Evolutionary conservation across 2,113 vertebrate species (phyloP).

Genomic region (Cervus canadensis): DNA sequence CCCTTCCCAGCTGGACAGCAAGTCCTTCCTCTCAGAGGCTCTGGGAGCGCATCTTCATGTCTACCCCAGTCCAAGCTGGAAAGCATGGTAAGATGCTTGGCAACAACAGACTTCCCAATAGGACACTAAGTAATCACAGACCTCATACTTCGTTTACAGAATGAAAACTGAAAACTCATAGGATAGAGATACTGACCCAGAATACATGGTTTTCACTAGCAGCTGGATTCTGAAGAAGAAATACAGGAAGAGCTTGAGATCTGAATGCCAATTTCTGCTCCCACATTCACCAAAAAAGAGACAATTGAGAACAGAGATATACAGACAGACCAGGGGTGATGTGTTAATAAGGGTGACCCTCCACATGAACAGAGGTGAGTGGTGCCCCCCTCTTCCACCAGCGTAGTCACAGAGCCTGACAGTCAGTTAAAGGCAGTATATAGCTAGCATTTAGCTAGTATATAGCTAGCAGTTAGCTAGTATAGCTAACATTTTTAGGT

Average conservation of each 20-base stretch:
- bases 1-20: not conserved
- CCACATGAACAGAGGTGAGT: not conserved
- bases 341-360: not conserved
- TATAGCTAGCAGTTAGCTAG: not conserved
- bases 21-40: not conserved
- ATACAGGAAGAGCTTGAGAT: not conserved
- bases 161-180: not conserved
- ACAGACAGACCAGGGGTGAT: not conserved
- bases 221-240: not conserved
- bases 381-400: not conserved
- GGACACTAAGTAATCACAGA: not conserved
- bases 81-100: not conserved
- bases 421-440: not conserved
- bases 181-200: not conserved
- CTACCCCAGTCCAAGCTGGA: not conserved
- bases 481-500: not conserved
- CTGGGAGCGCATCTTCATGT: not conserved
- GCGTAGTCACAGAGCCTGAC: not conserved
- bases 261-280: not conserved
- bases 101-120: not conserved
- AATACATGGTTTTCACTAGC: not conserved
- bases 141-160: not conserved
- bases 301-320: not conserved
- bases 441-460: not conserved
- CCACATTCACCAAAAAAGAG: not conserved